Base-by-base conservation (phyloP, 2,797 vertebrate genomes). In the Miopithecus talapoin region DNA sequence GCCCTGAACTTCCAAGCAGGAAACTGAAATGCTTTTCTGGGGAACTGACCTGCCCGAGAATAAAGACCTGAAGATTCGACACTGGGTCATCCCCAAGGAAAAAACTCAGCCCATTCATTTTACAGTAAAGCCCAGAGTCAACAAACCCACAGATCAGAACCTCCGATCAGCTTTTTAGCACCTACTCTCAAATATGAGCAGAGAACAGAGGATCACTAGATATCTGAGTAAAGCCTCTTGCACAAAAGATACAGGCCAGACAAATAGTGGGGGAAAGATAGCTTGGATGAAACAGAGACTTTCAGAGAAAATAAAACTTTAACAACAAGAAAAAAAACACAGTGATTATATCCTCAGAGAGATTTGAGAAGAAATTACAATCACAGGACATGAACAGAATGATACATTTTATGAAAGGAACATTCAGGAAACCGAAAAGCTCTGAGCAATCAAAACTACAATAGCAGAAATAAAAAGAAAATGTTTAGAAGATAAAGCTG, bases 321-420 rank as follows among this genome's bases (percentile, higher is more conserved):
- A 84, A 72, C 80, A 91, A 76, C 80, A 91, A 76, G 16, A 92
- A 91, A 53, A 61, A 75, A 91, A 53, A 74, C 4, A 94, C 9
- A 85, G 5, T 94, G 88, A 89, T 59, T 92, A 68, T 89, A 89
- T 39, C 30, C 55, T 88, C 46, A 75, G 39, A 59, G 50, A 57
- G 46, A 87, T 41, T 94, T 76, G 19, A 90, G 26, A 83, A 91
- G 46, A 90, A 95, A 94, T 89, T 94, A 57, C 2, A 92, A 48
- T 84, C 41, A 89, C 19, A 96, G 43, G 59, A 86, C 19, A 72
- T 46, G 43, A 93, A 74, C 21, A 90, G 41, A 95, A 84, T 90
- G 16, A 30, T 94, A 74, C 33, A 59, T 91, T 85, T 39, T 89
- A 95, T 83, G 86, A 92, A 80, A 89, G 41, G 53, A 92, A 83